Evolutionary conservation across 2,797 vertebrate genomes (phyloP).

Genomic region (Chanos chanos): DNA sequence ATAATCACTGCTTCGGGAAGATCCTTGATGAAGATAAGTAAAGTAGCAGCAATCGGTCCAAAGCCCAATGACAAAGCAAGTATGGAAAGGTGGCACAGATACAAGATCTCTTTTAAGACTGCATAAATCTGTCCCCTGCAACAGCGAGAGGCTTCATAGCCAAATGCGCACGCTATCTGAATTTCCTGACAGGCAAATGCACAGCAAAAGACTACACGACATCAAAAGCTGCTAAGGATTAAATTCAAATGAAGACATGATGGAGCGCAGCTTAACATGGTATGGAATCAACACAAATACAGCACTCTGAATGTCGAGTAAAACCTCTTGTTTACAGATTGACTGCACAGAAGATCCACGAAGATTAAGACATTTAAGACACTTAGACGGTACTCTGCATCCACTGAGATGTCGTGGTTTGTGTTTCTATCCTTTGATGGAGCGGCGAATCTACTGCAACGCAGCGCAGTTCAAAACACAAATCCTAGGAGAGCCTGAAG

Average conservation of each 20-base stretch:
- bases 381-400: too few species aligned
- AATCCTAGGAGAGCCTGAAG: too few species aligned
- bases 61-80: not conserved
- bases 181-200: too few species aligned
- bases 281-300: not conserved
- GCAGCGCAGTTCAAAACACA: too few species aligned
- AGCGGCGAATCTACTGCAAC: too few species aligned
- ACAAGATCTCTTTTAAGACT: not conserved
- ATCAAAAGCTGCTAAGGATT: slow-evolving; percentile 1
- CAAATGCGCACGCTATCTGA: too few species aligned
- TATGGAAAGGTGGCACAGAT: not conserved
- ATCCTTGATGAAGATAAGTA: slow-evolving; percentile 27
- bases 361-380: too few species aligned
- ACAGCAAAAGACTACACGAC: too few species aligned
- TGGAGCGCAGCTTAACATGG: not conserved
- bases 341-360: not conserved
- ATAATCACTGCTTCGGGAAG: slow-evolving; percentile 39
- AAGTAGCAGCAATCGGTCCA: not conserved
- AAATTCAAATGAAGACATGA: slow-evolving; percentile 3
- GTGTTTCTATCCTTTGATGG: too few species aligned
- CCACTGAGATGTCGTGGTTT: not conserved
- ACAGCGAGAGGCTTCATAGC: too few species aligned
- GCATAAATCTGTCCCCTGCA: too few species aligned
- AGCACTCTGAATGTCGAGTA: not conserved
- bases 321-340: not conserved